A percentile compares a stretch with the other conserved stretches of the same genome.
Conservation (phyloP, 2,888 invertebrate genomes). For the Agrochola litura region DNA sequence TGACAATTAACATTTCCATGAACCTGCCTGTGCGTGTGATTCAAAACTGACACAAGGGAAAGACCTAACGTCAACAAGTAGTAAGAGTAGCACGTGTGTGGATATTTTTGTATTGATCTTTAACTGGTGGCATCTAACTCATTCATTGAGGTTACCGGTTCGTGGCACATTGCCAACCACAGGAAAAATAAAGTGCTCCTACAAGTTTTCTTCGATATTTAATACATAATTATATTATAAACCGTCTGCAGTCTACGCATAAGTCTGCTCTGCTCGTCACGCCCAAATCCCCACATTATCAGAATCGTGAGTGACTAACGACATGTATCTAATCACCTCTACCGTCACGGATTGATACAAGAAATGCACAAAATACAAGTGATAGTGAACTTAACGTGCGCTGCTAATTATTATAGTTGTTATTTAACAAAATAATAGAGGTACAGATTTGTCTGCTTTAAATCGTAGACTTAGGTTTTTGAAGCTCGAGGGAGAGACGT, state of each 20-base stretch:
- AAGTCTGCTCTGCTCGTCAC: constrained; percentile 9
- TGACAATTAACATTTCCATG: constrained; percentile 32
- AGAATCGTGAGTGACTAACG: constrained; percentile 33
- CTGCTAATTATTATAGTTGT: no score
- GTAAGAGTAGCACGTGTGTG: background rate
- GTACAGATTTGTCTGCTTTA: background rate
- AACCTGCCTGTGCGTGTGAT: background rate
- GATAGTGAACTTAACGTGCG: no score
- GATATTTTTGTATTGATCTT: constrained; percentile 35
- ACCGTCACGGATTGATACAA: constrained; percentile 28
- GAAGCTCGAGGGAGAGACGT: background rate
- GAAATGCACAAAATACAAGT: background rate
- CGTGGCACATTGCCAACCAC: background rate
- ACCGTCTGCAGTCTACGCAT: constrained; percentile 7
- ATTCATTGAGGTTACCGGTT: constrained; percentile 4
- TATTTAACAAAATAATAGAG: background rate
- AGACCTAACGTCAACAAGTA: constrained; percentile 44
- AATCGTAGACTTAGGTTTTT: background rate
- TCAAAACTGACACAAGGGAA: constrained; percentile 30
- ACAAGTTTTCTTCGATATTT: constrained; percentile 1
- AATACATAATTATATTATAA: background rate
- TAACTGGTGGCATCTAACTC: background rate
- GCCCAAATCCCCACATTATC: constrained; percentile 5
- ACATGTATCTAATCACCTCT: background rate
- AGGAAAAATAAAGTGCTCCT: background rate